Evolutionary conservation across 1,140 invertebrate genomes (phyloP).

Genomic region (Drosophila kanapiae): DNA sequence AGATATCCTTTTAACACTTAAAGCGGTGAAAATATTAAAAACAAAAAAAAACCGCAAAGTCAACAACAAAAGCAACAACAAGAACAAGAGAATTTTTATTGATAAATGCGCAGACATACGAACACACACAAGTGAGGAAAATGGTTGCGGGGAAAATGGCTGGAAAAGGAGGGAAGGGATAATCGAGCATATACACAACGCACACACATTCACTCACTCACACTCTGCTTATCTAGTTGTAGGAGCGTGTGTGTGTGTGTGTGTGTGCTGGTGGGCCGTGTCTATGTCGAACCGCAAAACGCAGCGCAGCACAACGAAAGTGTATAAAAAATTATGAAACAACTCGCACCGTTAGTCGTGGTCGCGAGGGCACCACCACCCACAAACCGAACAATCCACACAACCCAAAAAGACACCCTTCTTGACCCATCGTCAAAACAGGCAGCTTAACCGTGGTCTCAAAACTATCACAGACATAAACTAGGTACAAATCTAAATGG

Average conservation of each 20-base stretch:
- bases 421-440: constrained; percentile 39
- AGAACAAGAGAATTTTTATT: constrained; percentile 69
- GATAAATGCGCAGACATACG: constrained; percentile 75
- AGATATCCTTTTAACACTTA: constrained; percentile 84
- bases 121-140: constrained; percentile 30
- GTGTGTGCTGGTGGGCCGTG: constrained; percentile 54
- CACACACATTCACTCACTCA: constrained; percentile 7
- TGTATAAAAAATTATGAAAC: constrained; percentile 83
- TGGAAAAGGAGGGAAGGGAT: constrained; percentile 10
- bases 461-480: neutral
- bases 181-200: constrained; percentile 22
- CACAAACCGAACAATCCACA: neutral
- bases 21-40: constrained; percentile 83
- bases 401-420: constrained; percentile 22
- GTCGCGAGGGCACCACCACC: constrained; percentile 42
- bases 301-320: constrained; percentile 71
- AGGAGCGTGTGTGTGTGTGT: constrained; percentile 14
- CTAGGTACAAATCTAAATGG: too few relatives aligned
- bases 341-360: constrained; percentile 64
- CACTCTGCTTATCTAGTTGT: constrained; percentile 18
- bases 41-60: constrained; percentile 78
- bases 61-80: constrained; percentile 62
- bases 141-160: neutral
- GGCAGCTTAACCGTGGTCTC: constrained; percentile 19
- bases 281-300: constrained; percentile 73